These are phyloP conservation scores for Eulemur macaco DNA, from an alignment of 2,113 vertebrate genomes.

Conservation along the genomic window DNA sequence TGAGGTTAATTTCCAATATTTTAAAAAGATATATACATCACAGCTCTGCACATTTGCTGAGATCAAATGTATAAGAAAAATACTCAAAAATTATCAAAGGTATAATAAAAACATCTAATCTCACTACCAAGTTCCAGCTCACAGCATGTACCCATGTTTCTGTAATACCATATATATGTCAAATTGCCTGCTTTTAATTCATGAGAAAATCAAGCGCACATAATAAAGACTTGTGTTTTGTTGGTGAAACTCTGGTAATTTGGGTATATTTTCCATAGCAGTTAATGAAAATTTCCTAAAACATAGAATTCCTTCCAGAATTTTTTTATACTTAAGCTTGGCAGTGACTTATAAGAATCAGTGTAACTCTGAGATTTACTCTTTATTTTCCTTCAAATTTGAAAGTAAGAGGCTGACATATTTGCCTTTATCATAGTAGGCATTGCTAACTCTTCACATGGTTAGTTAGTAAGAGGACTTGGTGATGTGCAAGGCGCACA, in stretches of 20 bases:
- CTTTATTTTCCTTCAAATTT: background rate
- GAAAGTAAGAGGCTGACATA: background rate
- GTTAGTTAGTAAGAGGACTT: background rate
- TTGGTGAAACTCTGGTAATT: background rate
- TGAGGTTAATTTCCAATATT: background rate
- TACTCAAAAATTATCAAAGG: background rate
- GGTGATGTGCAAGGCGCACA: background rate
- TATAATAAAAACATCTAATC: background rate
- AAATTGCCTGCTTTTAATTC: background rate
- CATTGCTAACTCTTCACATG: background rate
- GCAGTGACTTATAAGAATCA: background rate
- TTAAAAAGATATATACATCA: background rate
- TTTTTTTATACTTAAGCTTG: background rate
- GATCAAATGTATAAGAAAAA: background rate
- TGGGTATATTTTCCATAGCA: background rate
- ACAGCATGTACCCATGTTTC: background rate
- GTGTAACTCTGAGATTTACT: background rate
- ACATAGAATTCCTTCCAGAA: background rate
- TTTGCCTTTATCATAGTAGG: background rate
- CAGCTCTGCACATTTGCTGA: background rate
- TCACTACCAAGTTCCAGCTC: background rate
- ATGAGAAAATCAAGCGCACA: background rate
- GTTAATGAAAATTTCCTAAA: conserved; percentile 38
- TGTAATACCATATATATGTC: background rate
- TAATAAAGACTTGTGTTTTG: background rate